These are phyloP conservation scores for Drosophila eohydei DNA, from an alignment of 2,888 invertebrate genomes.

Conservation along the genomic window DNA sequence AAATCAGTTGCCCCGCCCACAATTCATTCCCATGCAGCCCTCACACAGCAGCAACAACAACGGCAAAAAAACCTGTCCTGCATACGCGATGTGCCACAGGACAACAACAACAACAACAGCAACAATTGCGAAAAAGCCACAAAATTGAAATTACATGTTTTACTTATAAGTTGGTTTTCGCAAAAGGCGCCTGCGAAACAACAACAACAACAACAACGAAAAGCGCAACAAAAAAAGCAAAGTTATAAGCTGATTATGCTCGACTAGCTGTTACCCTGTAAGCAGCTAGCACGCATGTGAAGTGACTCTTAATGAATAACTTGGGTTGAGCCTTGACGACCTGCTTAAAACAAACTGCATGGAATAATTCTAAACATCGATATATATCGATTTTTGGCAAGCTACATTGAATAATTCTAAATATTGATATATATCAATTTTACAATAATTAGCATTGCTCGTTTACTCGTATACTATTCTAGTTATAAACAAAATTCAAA, in stretches of 20 bases:
- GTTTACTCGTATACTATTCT: too few relatives aligned
- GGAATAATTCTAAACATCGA: too few relatives aligned
- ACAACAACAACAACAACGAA: slow-evolving; percentile 20
- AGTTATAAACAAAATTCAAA: too few relatives aligned
- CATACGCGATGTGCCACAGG: slow-evolving; percentile 73
- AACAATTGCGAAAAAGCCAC: slow-evolving; percentile 65
- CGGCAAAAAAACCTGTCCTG: slow-evolving; percentile 65
- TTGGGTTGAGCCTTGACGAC: accelerated
- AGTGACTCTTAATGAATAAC: background rate
- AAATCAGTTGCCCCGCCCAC: slow-evolving; percentile 43
- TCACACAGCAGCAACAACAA: background rate
- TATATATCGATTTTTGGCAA: too few relatives aligned
- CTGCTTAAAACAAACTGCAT: background rate
- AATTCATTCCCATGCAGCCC: background rate
- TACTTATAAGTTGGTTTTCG: slow-evolving; percentile 78
- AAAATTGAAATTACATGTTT: slow-evolving; percentile 82
- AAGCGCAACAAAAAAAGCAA: slow-evolving; percentile 19
- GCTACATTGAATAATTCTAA: too few relatives aligned
- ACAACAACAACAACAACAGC: slow-evolving; percentile 56
- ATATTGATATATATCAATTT: too few relatives aligned
- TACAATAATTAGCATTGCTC: too few relatives aligned
- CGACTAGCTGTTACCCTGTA: background rate
- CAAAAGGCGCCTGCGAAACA: slow-evolving; percentile 75
- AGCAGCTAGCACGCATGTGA: background rate
- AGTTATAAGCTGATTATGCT: background rate